These are phyloP conservation scores for Dichetophora obliterata DNA, from an alignment of 2,888 invertebrate genomes.

Conservation along the genomic window DNA sequence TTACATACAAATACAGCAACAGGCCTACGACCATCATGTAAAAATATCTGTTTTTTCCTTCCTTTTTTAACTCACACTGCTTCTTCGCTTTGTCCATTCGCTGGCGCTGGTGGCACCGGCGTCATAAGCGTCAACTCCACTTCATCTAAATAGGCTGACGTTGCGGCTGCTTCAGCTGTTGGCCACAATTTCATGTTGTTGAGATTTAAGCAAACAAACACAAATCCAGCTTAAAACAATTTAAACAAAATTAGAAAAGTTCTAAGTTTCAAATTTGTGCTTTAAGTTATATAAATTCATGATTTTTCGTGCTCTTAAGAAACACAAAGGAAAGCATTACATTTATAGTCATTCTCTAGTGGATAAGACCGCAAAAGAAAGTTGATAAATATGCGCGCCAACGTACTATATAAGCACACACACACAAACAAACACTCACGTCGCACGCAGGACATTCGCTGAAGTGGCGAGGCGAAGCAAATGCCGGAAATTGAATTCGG, in stretches of 20 bases:
- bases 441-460: too few species aligned
- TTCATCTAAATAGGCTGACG: neutral
- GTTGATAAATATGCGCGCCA: too few species aligned
- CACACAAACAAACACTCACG: too few species aligned
- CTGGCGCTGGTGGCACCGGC: neutral
- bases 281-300: neutral
- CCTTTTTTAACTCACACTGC: neutral
- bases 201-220: neutral
- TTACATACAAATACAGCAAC: neutral
- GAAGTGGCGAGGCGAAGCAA: too few species aligned
- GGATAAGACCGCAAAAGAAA: too few species aligned
- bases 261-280: neutral
- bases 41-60: neutral
- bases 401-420: too few species aligned
- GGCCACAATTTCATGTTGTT: conserved; percentile 5
- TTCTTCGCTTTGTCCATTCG: neutral
- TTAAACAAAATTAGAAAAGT: neutral
- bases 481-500: too few species aligned
- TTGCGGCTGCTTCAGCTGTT: neutral
- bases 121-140: neutral
- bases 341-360: neutral
- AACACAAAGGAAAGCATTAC: neutral
- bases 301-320: neutral
- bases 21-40: neutral
- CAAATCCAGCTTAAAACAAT: neutral